Evolutionary conservation across 1,140 invertebrate species (phyloP).

Genomic region (Sipha flava): DNA sequence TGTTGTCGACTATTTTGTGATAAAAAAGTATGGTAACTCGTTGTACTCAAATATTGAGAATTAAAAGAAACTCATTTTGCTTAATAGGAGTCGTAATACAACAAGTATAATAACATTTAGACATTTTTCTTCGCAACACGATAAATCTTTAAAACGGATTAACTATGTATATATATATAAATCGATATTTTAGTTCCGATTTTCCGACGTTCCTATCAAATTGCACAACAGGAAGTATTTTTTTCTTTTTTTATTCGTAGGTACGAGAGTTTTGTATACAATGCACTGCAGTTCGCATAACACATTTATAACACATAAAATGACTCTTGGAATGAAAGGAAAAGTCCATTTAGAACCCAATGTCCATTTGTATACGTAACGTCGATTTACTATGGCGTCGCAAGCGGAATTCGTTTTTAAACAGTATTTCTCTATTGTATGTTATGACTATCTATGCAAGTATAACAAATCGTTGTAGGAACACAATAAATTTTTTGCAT

Average conservation of each 20-base stretch:
- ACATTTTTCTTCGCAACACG: background rate
- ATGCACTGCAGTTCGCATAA: background rate
- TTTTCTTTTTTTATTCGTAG: background rate
- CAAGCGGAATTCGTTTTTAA: background rate
- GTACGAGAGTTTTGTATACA: no score
- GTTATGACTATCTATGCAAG: constrained; percentile 12
- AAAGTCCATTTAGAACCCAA: constrained; percentile 10
- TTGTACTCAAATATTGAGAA: no score
- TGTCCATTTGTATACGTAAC: constrained; percentile 4
- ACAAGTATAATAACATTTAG: background rate
- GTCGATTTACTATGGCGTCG: constrained; percentile 13
- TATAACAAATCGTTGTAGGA: background rate
- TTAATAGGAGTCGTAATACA: no score
- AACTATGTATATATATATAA: background rate
- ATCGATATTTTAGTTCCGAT: constrained; percentile 7
- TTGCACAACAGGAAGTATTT: constrained; percentile 16
- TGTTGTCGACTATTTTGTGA: no score
- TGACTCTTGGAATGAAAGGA: background rate
- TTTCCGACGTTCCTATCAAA: background rate
- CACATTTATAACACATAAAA: constrained; percentile 7
- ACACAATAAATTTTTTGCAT: background rate
- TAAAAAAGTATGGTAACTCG: no score
- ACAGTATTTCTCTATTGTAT: background rate
- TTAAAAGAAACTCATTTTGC: no score
- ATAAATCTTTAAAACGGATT: constrained; percentile 22